A percentile compares a stretch with the other conserved stretches of the same genome.
Conservation (phyloP, 2,113 vertebrate genomes). For the Larimichthys polyactis region DNA sequence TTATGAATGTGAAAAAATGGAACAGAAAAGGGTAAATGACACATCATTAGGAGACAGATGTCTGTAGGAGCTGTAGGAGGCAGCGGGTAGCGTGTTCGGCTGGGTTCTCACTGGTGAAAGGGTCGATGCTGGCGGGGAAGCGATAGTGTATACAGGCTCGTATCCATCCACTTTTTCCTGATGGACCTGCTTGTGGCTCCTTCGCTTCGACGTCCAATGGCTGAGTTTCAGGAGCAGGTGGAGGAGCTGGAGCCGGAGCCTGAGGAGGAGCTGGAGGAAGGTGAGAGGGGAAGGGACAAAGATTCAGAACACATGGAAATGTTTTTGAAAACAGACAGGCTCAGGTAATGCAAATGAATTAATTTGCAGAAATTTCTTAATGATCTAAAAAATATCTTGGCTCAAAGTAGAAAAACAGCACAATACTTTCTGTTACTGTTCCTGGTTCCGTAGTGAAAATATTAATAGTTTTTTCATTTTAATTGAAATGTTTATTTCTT, state of each 20-base stretch:
- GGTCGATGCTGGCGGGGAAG: constrained; percentile 96
- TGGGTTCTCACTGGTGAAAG: constrained; percentile 91
- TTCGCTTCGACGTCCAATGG: not conserved
- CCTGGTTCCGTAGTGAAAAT: not conserved
- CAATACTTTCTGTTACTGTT: not conserved
- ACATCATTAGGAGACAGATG: not conserved
- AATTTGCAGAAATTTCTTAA: not conserved
- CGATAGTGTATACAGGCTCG: constrained; percentile 75
- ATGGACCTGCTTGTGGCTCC: constrained; percentile 40
- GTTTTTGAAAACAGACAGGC: too few relatives aligned
- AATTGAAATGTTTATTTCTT: not conserved
- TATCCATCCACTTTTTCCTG: constrained; percentile 74
- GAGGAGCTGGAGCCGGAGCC: constrained; percentile 50
- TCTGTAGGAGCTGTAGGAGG: constrained; percentile 15
- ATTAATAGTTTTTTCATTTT: not conserved
- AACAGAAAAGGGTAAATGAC: not conserved
- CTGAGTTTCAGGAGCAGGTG: constrained; percentile 57
- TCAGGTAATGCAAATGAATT: not conserved
- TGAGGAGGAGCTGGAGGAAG: constrained; percentile 68
- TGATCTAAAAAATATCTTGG: not conserved
- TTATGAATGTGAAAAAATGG: not conserved
- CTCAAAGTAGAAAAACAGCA: not conserved
- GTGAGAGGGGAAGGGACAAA: not conserved
- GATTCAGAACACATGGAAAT: not conserved
- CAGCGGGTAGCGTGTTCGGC: not conserved